phyloP scores from a whole-genome alignment of 2,113 vertebrate genomes.

The Brachypteracias leptosomus region DNA sequence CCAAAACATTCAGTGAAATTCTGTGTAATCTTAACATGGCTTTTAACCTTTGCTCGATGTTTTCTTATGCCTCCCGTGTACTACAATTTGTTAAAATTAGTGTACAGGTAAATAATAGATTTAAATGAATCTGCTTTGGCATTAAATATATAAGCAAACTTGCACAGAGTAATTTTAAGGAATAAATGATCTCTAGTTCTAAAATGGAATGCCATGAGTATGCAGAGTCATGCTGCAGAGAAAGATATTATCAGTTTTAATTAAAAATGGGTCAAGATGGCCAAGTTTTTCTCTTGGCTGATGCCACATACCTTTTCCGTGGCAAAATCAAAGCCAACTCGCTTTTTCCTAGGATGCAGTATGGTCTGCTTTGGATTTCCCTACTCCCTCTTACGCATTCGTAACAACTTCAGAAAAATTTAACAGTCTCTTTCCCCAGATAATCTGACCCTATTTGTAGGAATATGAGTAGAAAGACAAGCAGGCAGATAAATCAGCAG shows the following conservation, averaged over 20 bases:
- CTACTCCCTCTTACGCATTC: not conserved
- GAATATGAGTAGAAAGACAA: not conserved
- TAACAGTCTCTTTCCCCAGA: not conserved
- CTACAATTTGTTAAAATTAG: not conserved
- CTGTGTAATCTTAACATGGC: not conserved
- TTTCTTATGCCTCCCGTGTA: not conserved
- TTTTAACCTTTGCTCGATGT: not conserved
- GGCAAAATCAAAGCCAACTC: not conserved
- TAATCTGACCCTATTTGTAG: not conserved
- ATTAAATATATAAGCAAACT: not conserved
- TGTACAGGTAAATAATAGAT: not conserved
- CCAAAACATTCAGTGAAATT: not conserved
- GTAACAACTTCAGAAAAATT: not conserved
- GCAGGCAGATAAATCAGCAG: not conserved
- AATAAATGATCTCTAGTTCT: not conserved
- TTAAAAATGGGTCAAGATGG: not conserved
- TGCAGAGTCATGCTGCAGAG: not conserved
- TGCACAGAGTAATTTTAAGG: not conserved
- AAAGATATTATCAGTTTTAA: conserved; percentile 14
- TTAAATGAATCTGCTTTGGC: not conserved
- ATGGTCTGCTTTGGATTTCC: not conserved
- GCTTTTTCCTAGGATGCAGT: not conserved
- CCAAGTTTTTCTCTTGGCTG: not conserved
- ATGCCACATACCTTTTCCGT: not conserved
- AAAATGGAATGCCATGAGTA: not conserved